A percentile compares a stretch with the other conserved stretches of the same genome.
Conservation (phyloP, 92 coral and sea anemone genomes). For the Epizoanthus fatuus region DNA sequence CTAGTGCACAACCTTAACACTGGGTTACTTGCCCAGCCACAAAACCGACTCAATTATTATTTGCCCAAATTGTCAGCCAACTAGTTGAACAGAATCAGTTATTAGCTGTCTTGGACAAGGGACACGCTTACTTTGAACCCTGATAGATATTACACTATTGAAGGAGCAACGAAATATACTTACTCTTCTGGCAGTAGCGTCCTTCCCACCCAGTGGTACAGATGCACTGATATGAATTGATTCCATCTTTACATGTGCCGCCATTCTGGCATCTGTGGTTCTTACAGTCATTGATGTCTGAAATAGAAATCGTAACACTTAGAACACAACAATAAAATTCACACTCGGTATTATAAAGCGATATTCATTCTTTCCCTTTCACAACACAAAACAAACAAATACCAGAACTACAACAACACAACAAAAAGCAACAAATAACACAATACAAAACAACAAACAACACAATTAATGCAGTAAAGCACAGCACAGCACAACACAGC, state of each 20-base stretch:
- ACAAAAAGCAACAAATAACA: neutral
- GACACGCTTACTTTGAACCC: no score
- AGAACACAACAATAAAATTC: no score
- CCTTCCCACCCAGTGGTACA: conserved; percentile 96
- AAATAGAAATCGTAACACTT: neutral
- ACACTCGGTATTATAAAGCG: no score
- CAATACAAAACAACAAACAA: neutral
- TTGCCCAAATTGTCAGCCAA: no score
- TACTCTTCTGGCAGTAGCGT: conserved; percentile 75
- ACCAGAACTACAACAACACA: neutral
- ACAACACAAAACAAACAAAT: no score
- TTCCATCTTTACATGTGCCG: conserved; percentile 88
- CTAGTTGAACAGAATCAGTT: neutral
- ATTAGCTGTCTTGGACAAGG: neutral
- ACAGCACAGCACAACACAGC: neutral
- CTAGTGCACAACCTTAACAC: no score
- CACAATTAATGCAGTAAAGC: no score
- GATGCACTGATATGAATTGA: conserved; percentile 78
- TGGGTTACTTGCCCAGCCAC: neutral
- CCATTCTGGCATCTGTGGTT: conserved; percentile 82
- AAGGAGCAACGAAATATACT: neutral
- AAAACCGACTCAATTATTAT: neutral
- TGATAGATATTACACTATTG: neutral
- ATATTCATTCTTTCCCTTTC: no score
- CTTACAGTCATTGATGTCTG: conserved; percentile 87